phyloP scores from a whole-genome alignment of 2,113 vertebrate species.

The Percopsis transmontana region DNA sequence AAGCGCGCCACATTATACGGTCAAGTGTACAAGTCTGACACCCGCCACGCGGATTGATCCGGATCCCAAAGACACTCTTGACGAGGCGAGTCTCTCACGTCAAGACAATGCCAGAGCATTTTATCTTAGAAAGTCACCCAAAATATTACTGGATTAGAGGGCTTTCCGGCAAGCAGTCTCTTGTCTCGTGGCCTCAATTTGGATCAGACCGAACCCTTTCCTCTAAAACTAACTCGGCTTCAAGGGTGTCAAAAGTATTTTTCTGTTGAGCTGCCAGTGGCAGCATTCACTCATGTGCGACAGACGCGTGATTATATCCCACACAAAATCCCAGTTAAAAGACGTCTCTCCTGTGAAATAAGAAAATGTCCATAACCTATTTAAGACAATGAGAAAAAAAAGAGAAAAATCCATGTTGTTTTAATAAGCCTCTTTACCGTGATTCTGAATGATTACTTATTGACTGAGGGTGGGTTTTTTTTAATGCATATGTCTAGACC shows the following conservation, averaged over 20 bases:
- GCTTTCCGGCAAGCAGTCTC: conserved; percentile 55
- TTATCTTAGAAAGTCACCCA: conserved; percentile 71
- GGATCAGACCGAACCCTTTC: conserved; percentile 31
- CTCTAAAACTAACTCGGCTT: conserved; percentile 23
- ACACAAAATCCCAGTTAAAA: conserved; percentile 17
- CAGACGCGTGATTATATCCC: conserved; percentile 7
- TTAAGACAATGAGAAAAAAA: conserved; percentile 30
- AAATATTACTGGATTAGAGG: conserved; percentile 69
- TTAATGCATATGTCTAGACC: conserved; percentile 31
- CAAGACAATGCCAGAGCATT: conserved; percentile 67
- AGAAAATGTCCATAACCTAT: conserved; percentile 17
- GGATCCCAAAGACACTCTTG: conserved; percentile 67
- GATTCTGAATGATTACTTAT: conserved; percentile 26
- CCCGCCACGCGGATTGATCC: conserved; percentile 60
- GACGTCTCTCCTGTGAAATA: conserved; percentile 3
- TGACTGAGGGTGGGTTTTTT: conserved; percentile 32
- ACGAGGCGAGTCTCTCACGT: conserved; percentile 53
- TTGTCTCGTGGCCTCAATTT: conserved; percentile 60
- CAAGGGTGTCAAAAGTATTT: conserved; percentile 19
- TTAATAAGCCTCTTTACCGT: conserved; percentile 7
- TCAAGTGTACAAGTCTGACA: conserved; percentile 67
- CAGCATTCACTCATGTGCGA: conserved; percentile 7
- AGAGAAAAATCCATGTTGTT: conserved; percentile 10
- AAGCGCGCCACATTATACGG: conserved; percentile 71
- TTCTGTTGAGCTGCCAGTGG: background rate